phyloP scores from a whole-genome alignment of 2,888 invertebrate species.

The Caenorhabditis sp. region DNA sequence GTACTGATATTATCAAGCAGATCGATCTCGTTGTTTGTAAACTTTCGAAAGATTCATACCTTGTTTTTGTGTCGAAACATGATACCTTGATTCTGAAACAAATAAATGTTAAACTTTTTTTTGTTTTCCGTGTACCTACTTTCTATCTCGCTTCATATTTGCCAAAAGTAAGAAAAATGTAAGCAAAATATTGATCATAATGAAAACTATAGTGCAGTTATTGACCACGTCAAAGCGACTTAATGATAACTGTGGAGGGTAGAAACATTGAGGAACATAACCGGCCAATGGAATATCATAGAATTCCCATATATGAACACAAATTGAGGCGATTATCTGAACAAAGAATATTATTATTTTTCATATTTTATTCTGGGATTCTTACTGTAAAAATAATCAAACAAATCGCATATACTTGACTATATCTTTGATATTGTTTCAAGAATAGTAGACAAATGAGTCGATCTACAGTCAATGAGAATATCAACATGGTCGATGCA shows the following conservation, averaged over 20 bases:
- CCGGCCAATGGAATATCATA: conserved; percentile 22
- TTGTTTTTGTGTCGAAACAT: not conserved
- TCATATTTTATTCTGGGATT: not conserved
- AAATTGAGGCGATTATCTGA: conserved; percentile 5
- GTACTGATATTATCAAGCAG: not conserved
- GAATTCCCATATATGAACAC: conserved; percentile 7
- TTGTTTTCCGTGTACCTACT: not conserved
- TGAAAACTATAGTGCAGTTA: conserved; percentile 12
- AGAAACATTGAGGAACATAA: conserved; percentile 23
- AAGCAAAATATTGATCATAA: conserved; percentile 11
- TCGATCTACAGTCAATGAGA: conserved; percentile 16
- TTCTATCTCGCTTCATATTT: conserved; percentile 7
- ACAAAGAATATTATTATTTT: not conserved
- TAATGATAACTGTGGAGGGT: conserved; percentile 23
- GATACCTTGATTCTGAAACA: not conserved
- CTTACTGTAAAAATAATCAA: conserved; percentile 13
- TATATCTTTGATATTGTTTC: conserved; percentile 1
- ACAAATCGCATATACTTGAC: not conserved
- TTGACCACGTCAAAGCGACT: conserved; percentile 13
- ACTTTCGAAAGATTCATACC: not conserved
- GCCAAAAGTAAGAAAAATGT: conserved; percentile 11
- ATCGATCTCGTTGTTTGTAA: not conserved
- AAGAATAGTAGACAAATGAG: conserved; percentile 2
- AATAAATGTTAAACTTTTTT: not conserved
- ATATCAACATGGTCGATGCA: conserved; percentile 10